These are phyloP conservation scores for Opisthocomus hoazin DNA, from an alignment of 2,113 vertebrate species.

Conservation along the genomic window DNA sequence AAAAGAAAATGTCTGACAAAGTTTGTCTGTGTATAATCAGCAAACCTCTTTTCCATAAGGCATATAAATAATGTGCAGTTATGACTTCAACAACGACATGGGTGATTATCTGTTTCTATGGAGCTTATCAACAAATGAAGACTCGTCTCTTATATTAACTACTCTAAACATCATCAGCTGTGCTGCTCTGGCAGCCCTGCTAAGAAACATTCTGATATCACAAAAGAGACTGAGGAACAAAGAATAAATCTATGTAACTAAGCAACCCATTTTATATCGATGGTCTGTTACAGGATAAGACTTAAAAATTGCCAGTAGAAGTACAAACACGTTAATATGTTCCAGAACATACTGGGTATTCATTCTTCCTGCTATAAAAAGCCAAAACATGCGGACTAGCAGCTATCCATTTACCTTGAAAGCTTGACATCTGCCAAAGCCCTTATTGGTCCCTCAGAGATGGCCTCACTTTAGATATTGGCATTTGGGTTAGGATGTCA, in stretches of 20 bases:
- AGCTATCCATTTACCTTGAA: not conserved
- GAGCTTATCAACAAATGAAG: slow-evolving; percentile 5
- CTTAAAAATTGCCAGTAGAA: not conserved
- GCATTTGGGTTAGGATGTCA: not conserved
- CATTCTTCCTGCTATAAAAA: not conserved
- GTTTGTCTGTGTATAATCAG: not conserved
- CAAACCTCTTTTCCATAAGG: not conserved
- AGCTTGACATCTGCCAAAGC: not conserved
- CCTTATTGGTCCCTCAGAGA: not conserved
- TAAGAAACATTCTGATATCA: not conserved
- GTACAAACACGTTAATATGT: not conserved
- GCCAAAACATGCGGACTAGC: not conserved
- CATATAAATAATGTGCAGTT: not conserved
- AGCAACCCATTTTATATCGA: not conserved
- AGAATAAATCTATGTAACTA: not conserved
- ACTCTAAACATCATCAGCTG: not conserved
- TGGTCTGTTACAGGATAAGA: not conserved
- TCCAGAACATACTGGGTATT: not conserved
- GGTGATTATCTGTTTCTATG: slow-evolving; percentile 2
- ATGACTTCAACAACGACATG: not conserved
- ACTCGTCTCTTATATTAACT: not conserved
- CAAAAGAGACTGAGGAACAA: not conserved
- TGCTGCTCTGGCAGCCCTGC: not conserved
- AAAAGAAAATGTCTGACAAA: not conserved
- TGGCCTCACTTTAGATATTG: not conserved